Conservation (phyloP, 2,888 invertebrate species). For the Erebia aethiops region DNA sequence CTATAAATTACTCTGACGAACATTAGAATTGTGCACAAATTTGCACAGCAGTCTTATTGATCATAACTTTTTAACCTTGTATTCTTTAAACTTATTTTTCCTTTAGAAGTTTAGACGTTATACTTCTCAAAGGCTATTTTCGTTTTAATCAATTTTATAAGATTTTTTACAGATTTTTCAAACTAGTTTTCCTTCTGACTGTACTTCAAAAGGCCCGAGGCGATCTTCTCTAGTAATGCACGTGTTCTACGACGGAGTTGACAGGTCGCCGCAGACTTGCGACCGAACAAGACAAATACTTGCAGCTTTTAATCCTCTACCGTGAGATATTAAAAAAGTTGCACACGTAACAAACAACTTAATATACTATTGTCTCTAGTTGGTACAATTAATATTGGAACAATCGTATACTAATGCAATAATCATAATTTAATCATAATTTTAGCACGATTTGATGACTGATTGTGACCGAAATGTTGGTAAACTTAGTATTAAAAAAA, state of each 20-base stretch:
- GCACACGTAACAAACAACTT: constrained; percentile 20
- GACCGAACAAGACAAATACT: constrained; percentile 34
- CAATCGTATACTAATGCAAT: too few species aligned
- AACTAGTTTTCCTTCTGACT: constrained; percentile 34
- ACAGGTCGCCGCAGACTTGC: constrained; percentile 42
- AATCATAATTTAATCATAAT: too few species aligned
- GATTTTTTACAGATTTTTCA: not conserved
- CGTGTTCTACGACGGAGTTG: constrained; percentile 49
- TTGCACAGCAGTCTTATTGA: too few species aligned
- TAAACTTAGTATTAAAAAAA: too few species aligned
- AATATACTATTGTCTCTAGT: not conserved
- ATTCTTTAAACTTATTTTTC: too few species aligned
- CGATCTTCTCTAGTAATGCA: constrained; percentile 56
- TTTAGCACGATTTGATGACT: too few species aligned
- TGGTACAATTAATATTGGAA: not conserved
- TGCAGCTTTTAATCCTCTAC: constrained; percentile 31
- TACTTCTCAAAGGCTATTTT: not conserved
- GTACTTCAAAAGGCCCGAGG: constrained; percentile 55
- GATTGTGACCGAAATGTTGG: too few species aligned
- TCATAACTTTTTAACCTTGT: too few species aligned
- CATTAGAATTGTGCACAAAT: too few species aligned
- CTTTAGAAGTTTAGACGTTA: not conserved
- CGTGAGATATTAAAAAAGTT: constrained; percentile 27
- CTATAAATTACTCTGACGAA: too few species aligned
- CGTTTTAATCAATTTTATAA: too few species aligned